phyloP scores from a whole-genome alignment of 1,140 invertebrate genomes.

The Andricus grossulariae region DNA sequence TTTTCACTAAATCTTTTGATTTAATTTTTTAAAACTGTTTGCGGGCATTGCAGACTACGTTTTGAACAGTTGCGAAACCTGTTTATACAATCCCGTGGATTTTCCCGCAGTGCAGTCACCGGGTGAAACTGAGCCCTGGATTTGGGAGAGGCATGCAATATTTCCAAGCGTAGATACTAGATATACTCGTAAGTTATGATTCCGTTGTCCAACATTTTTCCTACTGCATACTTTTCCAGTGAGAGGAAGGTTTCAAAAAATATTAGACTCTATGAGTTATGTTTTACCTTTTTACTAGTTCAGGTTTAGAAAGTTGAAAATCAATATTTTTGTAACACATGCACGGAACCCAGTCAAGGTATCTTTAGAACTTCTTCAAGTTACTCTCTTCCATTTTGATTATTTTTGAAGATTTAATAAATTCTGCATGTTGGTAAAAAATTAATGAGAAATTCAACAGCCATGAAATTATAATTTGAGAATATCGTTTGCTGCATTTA shows the following conservation, averaged over 20 bases:
- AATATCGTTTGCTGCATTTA: no score
- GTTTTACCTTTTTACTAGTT: no score
- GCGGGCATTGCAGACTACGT: not conserved
- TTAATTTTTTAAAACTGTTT: no score
- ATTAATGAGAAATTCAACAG: no score
- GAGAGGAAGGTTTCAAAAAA: not conserved
- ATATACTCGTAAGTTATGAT: conserved; percentile 36
- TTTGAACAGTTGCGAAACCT: conserved; percentile 44
- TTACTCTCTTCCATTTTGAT: no score
- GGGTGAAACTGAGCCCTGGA: conserved; percentile 38
- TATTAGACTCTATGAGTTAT: not conserved
- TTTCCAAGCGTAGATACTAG: conserved; percentile 1
- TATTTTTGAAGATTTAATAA: not conserved
- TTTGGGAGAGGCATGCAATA: conserved; percentile 32
- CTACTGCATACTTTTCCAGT: not conserved
- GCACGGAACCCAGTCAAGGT: no score
- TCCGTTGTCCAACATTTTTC: conserved; percentile 31
- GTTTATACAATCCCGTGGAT: conserved; percentile 44
- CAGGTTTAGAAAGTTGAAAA: no score
- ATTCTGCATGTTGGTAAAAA: not conserved
- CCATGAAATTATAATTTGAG: no score
- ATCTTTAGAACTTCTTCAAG: no score
- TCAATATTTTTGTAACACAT: no score
- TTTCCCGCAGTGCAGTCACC: conserved; percentile 44
- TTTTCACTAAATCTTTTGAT: no score